Conservation (phyloP, 2,113 vertebrate species). For the Rhinoderma darwinii region DNA sequence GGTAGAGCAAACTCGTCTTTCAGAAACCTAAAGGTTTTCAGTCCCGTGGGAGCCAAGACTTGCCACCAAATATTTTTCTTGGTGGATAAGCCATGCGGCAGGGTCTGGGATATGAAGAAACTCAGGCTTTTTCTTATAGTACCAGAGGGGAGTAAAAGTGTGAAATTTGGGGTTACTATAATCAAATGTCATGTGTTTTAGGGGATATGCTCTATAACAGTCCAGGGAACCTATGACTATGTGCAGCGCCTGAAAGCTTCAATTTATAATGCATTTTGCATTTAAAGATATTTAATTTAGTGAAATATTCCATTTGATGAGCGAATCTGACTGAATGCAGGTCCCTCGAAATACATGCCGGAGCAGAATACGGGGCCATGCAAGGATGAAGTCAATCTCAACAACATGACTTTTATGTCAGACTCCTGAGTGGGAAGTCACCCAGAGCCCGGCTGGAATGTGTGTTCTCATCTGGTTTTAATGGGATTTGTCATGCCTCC, state of each 20-base stretch:
- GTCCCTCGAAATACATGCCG: not conserved
- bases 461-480: not conserved
- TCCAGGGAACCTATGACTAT: not conserved
- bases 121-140: too few relatives aligned
- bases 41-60: too few relatives aligned
- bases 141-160: too few relatives aligned
- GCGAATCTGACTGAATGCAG: not conserved
- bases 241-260: not conserved
- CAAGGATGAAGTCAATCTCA: not conserved
- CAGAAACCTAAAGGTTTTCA: too few relatives aligned
- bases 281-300: not conserved
- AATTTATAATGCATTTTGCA: not conserved
- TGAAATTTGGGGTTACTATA: too few relatives aligned
- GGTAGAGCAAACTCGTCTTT: too few relatives aligned
- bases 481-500: constrained; percentile 6
- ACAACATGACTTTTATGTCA: not conserved
- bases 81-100: too few relatives aligned
- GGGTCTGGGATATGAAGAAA: too few relatives aligned
- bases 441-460: not conserved
- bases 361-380: not conserved
- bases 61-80: too few relatives aligned
- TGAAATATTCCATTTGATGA: not conserved
- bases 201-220: not conserved
- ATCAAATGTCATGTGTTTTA: not conserved
- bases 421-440: not conserved